A percentile compares a stretch with the other conserved stretches of the same genome.
Conservation (phyloP, 2,113 vertebrate genomes). For the Macrotus californicus region DNA sequence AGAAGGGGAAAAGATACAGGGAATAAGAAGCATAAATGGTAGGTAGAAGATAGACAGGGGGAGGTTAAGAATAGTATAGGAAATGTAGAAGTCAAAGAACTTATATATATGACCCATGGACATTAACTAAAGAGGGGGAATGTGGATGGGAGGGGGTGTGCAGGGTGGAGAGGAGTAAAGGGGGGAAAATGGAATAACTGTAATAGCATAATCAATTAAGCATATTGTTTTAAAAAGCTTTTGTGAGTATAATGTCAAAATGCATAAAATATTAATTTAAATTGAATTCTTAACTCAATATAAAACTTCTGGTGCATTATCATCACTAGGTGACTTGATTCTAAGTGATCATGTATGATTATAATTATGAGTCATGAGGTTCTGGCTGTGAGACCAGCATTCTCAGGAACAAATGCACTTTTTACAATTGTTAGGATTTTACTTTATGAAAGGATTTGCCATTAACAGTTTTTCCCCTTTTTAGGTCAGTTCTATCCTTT, state of each 20-base stretch:
- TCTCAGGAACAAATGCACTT: neutral
- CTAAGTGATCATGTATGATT: neutral
- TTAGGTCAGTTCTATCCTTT: neutral
- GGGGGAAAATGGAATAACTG: too few relatives aligned
- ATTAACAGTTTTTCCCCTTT: neutral
- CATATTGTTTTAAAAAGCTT: too few relatives aligned
- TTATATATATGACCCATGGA: too few relatives aligned
- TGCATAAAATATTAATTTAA: neutral
- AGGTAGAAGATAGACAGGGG: too few relatives aligned
- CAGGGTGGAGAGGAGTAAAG: too few relatives aligned
- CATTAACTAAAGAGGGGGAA: too few relatives aligned
- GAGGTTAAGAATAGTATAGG: too few relatives aligned
- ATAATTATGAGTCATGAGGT: neutral
- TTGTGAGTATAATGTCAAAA: neutral
- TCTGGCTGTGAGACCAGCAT: neutral
- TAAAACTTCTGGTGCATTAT: neutral
- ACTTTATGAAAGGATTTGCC: neutral
- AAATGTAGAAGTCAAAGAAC: too few relatives aligned
- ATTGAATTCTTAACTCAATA: neutral
- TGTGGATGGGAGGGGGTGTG: too few relatives aligned
- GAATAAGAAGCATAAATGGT: too few relatives aligned
- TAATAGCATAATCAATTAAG: too few relatives aligned
- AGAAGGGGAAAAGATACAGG: too few relatives aligned
- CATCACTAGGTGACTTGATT: neutral
- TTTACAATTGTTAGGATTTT: neutral